Evolutionary conservation across 2,113 vertebrate species (phyloP), one percentile per base, ranked within the genome.

Genomic region (Sapayoa aenigma): DNA sequence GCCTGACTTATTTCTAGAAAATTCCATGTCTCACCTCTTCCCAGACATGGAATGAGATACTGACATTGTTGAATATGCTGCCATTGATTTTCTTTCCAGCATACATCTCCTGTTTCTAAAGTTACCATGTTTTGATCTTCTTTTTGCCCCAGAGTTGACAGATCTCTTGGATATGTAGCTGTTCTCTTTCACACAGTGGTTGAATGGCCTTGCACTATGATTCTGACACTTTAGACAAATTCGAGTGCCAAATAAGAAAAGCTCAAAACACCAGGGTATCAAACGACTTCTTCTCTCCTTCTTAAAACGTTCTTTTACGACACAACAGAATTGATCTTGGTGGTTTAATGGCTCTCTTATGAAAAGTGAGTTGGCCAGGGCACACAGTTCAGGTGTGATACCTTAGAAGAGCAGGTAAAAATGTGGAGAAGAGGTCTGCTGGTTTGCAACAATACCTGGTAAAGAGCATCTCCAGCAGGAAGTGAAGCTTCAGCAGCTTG

Each of bases 361-460:
- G 46, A 89, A 44, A 77, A 68, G 62, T 69, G 47, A 66, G 58
- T 37, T 66, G 79, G 59, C 49, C 42, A 78, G 84, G 85, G 63
- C 62, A 82, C 30, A 11, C 49, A 24, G 71, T 53, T 93, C 50
- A 58, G 53, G 39, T 16, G 31, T 14, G 81, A 77, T 50, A 81
- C 84, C 81, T 81, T 10, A 52, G 24, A 84, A 60, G 49, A 96
- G 94, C 5, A 49, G 66, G 62, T 68, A 49, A 84, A 89, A 58
- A 28, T 1, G 78, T 5, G 92, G 90, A 77, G 84, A 91, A 75
- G 93, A 79, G 82, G 78, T 97, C 96, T 95, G 90, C 96, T 97
- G 95, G 94, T 79, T 93, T 97, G 92, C 96, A 95, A 98, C 96
- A 97, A 97, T 99, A 99, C 99, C 99, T 99, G 98, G 95, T 98